Conservation (phyloP, 2,888 invertebrate genomes). For the Epirrhoe tristata region DNA sequence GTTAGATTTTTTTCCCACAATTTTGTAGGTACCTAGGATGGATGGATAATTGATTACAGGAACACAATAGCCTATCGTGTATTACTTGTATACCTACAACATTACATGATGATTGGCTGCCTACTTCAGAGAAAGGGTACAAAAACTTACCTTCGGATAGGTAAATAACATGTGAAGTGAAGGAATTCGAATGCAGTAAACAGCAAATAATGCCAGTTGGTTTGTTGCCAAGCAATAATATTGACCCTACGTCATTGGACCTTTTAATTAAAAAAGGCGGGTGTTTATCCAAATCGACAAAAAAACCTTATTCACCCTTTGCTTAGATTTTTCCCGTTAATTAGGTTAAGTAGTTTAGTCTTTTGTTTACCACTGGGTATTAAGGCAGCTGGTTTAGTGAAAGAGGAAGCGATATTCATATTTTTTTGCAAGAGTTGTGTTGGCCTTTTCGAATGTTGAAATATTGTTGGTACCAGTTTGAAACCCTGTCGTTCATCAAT, state of each 20-base stretch:
- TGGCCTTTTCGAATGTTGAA: too few species aligned
- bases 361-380: conserved; percentile 65
- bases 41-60: too few species aligned
- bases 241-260: conserved; percentile 4
- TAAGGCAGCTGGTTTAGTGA: conserved; percentile 31
- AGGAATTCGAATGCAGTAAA: background rate
- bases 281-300: conserved; percentile 36
- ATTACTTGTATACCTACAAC: too few species aligned
- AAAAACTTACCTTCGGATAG: too few species aligned
- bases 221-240: background rate
- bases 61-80: too few species aligned
- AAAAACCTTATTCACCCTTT: conserved; percentile 35
- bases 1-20: too few species aligned
- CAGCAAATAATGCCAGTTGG: background rate
- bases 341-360: conserved; percentile 77
- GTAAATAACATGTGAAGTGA: background rate
- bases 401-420: conserved; percentile 8
- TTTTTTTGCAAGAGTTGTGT: too few species aligned
- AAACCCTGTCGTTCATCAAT: background rate
- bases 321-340: conserved; percentile 66
- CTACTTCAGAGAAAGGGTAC: too few species aligned
- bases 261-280: conserved; percentile 30
- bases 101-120: too few species aligned
- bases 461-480: too few species aligned
- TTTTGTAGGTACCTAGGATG: too few species aligned